Evolutionary conservation across 1,140 invertebrate genomes (phyloP), one percentile per base, ranked within the genome.

Genomic region (Odontomachus brunneus): DNA sequence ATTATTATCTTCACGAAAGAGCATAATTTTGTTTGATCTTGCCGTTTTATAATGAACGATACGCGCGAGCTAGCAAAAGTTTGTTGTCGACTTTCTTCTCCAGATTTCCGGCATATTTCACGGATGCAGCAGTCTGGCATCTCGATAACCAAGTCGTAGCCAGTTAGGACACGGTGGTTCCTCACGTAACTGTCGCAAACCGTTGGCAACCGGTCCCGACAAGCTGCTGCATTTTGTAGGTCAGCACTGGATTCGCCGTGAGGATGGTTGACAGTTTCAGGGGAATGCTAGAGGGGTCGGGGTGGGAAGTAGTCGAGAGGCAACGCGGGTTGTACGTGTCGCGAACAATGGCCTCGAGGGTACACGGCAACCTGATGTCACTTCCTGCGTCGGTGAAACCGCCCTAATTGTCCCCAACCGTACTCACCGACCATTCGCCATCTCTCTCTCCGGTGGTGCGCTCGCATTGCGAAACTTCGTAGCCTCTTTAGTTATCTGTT

Each of bases 301-400:
- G 73, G 85, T 26, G 57, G 80, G 72, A 84, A 88, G 63, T 78
- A 88, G 87, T 88, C 76, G 87, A 88, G 86, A 88, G 87, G 73
- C 83, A 67, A 84, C 67, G 74, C 86, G 88, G 88, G 86, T 86
- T 84, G 84, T 90, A 90, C 89, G 88, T 88, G 89, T 90, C 89
- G 88, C 51, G 89, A 89, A 90, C 89, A 90, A 90, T 90, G 78
- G 89, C 84, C 86, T 62, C 66, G 86, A 90, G 84, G 89, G 88
- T 89, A 90, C 86, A 88, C 89, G 86, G 87, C 89, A 90, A 87
- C 89, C 86, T 90, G 89, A 90, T 87, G 87, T 90, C 89, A 90
- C 89, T 90, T 90, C 89, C 89, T 90, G 87, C 84, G 84, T 85
- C 67, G 86, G 76, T 83, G 84, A 88, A 90, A 90, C 88, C 78